These are phyloP conservation scores for Biston betularia DNA, from an alignment of 2,888 invertebrate species.

Conservation along the genomic window DNA sequence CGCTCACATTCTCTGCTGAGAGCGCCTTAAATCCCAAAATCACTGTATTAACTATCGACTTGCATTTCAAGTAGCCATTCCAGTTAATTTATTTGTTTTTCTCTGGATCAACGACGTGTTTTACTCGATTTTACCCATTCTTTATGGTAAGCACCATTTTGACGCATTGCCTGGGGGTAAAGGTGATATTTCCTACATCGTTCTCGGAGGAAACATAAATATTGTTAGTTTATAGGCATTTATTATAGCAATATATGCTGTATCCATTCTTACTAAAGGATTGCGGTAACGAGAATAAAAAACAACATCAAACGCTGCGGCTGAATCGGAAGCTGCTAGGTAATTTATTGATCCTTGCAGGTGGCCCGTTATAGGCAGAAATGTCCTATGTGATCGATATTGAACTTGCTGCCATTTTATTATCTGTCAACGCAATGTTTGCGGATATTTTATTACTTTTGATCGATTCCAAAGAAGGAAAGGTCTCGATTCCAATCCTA, in stretches of 20 bases:
- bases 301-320: conserved; percentile 27
- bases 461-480: no score
- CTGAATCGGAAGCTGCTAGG: conserved; percentile 30
- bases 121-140: conserved; percentile 58
- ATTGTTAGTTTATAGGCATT: not conserved
- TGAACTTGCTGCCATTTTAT: conserved; percentile 22
- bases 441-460: not conserved
- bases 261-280: conserved; percentile 19
- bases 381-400: conserved; percentile 28
- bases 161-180: conserved; percentile 46
- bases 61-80: conserved; percentile 64
- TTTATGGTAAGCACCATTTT: conserved; percentile 56
- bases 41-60: conserved; percentile 56
- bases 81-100: conserved; percentile 77
- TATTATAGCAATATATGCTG: conserved; percentile 3
- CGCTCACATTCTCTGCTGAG: no score
- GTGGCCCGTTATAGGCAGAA: conserved; percentile 27
- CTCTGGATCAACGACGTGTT: conserved; percentile 65
- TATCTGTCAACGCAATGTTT: conserved; percentile 2
- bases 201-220: conserved; percentile 32
- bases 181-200: conserved; percentile 33
- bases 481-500: no score
- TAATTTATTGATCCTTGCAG: conserved; percentile 35
- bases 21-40: conserved; percentile 61
- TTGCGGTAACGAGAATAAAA: conserved; percentile 26